phyloP scores from a whole-genome alignment of 2,888 invertebrate species.

The Dexiosoma caninum region DNA sequence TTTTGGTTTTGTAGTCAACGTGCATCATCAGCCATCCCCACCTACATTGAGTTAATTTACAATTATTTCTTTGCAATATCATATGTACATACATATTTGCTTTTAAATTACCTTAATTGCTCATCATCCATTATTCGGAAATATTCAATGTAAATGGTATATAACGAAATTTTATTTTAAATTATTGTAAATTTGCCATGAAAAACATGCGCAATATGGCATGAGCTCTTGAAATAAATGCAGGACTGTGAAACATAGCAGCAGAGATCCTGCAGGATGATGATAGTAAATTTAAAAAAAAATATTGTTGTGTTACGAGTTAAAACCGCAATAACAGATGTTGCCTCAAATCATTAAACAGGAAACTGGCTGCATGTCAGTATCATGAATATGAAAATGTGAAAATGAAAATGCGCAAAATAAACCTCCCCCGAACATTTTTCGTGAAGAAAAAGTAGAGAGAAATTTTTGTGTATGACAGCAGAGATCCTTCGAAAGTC shows the following conservation, averaged over 20 bases:
- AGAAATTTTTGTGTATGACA: not conserved
- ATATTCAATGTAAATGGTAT: no score
- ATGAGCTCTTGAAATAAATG: constrained; percentile 56
- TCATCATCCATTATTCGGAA: constrained; percentile 48
- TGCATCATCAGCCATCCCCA: no score
- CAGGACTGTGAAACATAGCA: not conserved
- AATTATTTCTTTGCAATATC: no score
- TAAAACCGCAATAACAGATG: constrained; percentile 53
- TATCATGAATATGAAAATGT: constrained; percentile 15
- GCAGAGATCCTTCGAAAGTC: constrained; percentile 21
- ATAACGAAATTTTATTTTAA: not conserved
- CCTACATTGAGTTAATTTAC: no score
- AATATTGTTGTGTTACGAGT: not conserved
- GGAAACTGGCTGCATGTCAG: constrained; percentile 18
- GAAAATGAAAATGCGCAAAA: constrained; percentile 56
- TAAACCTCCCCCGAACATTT: constrained; percentile 31
- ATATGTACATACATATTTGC: no score
- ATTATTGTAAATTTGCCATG: not conserved
- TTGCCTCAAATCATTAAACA: constrained; percentile 19
- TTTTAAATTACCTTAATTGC: constrained; percentile 1
- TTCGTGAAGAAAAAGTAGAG: not conserved
- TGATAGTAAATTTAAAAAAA: not conserved
- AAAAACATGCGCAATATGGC: constrained; percentile 63
- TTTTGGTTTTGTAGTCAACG: no score
- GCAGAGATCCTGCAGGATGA: not conserved